Evolutionary conservation across 2,888 invertebrate genomes (phyloP), one percentile per base, ranked within the genome.

Genomic region (Ommatoiulus sabulosus): DNA sequence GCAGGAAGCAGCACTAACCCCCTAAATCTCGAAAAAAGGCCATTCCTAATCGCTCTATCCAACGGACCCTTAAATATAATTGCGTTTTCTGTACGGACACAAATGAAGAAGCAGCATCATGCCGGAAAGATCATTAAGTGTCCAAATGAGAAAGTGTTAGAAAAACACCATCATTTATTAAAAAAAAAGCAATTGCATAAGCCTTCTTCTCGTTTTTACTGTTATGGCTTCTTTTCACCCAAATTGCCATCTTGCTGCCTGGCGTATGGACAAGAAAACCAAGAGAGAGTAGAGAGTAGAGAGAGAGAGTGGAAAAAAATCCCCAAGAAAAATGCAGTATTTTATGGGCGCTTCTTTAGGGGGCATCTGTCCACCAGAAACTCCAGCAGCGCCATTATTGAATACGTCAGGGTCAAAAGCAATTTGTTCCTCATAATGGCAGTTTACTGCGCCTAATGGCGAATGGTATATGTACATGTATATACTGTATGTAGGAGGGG

Each of bases 331-430:
- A 80, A 80, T 35, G 35, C 12, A 80, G 80, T 80, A 80, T 80
- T 80, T 80, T 80, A 80, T 80, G 80, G 35, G 35, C 35, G 72
- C 35, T 80, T 80, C 80, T 35, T 80, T 80, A 80, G 12, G 24
- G 80, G 80, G 80, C 80, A 80, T 80, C 80, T 80, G 80, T 80
- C 35, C 80, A 80, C 80, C 80, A 80, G 80, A 80, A 80, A 35
- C 80, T 80, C 80, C 80, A 43, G 80, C 80, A 80, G 80, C 80
- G 80, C 80, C 80, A 80, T 80, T 80, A 80, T 80, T 80, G 80
- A 80, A 80, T 80, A 43, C 72, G 80, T 80, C 80, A 35, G 80
- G 80, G 80, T 80, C 80, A 80, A 80, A 80, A 80, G 80, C 80
- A 80, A 80, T 80, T 80, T 80, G 80, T 80, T 80, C 80, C 80